Conservation (phyloP, 2,113 vertebrate species). For the Pluvianellus socialis region DNA sequence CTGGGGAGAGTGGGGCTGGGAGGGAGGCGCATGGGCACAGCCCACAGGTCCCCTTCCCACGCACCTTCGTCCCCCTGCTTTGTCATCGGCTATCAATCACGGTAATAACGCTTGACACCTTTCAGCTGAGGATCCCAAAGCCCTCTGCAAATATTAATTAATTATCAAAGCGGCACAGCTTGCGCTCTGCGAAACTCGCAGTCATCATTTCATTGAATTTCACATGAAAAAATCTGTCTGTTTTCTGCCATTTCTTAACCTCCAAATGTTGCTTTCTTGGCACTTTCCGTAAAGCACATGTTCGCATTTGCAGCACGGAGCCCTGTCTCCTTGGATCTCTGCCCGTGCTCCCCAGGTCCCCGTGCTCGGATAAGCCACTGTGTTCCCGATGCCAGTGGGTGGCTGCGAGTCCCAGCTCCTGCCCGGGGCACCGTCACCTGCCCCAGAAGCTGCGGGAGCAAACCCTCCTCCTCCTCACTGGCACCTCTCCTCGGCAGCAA, state of each 20-base stretch:
- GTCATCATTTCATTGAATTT: neutral
- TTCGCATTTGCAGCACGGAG: neutral
- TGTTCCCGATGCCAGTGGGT: rapidly evolving
- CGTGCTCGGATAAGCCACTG: rapidly evolving
- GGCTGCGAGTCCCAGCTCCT: neutral
- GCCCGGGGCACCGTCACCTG: neutral
- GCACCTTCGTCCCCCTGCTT: rapidly evolving
- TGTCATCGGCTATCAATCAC: rapidly evolving
- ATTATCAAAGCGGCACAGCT: neutral
- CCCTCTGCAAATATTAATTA: neutral
- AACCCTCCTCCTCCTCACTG: neutral
- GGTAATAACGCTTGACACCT: neutral
- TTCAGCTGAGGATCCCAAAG: neutral
- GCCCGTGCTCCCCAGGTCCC: neutral
- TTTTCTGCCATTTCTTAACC: conserved; percentile 38
- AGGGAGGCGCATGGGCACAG: neutral
- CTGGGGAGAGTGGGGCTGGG: rapidly evolving
- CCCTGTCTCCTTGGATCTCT: neutral
- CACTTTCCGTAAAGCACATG: neutral
- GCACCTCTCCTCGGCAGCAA: neutral
- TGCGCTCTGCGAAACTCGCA: neutral
- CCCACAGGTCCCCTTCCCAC: neutral
- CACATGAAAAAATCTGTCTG: neutral
- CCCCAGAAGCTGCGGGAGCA: neutral
- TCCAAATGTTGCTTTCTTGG: conserved; percentile 54